phyloP scores from a whole-genome alignment of 2,888 invertebrate genomes.

The Drosophila mimetica region DNA sequence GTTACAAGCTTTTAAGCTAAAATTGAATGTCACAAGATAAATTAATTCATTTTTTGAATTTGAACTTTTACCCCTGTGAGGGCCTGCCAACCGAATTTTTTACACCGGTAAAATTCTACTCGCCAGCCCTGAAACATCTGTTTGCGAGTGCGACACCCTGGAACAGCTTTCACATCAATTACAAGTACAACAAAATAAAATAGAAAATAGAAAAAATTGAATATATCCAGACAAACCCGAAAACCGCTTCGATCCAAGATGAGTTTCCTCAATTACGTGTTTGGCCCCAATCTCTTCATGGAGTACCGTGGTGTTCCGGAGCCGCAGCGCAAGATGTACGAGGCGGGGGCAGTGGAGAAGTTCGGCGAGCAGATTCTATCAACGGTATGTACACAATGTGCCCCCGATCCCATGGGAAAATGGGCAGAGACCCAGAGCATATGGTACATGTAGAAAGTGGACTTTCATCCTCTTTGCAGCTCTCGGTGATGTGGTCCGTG shows the following conservation, averaged over 20 bases:
- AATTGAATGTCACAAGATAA: no score
- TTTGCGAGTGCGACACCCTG: slow-evolving; percentile 42
- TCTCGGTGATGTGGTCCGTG: slow-evolving; percentile 88
- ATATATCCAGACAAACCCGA: slow-evolving; percentile 28
- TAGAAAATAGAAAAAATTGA: slow-evolving; percentile 28
- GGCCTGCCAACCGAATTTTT: no score
- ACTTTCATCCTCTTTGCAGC: slow-evolving; percentile 83
- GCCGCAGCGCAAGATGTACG: slow-evolving; percentile 87
- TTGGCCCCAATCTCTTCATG: slow-evolving; percentile 90
- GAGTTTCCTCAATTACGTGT: slow-evolving; percentile 86
- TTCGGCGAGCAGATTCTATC: slow-evolving; percentile 90
- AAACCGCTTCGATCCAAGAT: slow-evolving; percentile 64
- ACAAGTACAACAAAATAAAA: slow-evolving; percentile 30
- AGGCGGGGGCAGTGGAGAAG: slow-evolving; percentile 88
- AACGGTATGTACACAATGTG: slow-evolving; percentile 70
- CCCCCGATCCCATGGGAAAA: neutral
- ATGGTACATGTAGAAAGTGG: slow-evolving; percentile 8
- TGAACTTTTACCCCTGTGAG: no score
- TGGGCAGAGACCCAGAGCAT: slow-evolving; percentile 12
- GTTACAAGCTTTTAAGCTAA: no score
- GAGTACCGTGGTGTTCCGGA: slow-evolving; percentile 87
- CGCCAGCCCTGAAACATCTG: slow-evolving; percentile 33
- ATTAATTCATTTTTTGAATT: no score
- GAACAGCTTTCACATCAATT: slow-evolving; percentile 45
- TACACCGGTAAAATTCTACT: neutral